phyloP scores from a whole-genome alignment of 92 coral and sea anemone species.

The Desmophyllum pertusum region DNA sequence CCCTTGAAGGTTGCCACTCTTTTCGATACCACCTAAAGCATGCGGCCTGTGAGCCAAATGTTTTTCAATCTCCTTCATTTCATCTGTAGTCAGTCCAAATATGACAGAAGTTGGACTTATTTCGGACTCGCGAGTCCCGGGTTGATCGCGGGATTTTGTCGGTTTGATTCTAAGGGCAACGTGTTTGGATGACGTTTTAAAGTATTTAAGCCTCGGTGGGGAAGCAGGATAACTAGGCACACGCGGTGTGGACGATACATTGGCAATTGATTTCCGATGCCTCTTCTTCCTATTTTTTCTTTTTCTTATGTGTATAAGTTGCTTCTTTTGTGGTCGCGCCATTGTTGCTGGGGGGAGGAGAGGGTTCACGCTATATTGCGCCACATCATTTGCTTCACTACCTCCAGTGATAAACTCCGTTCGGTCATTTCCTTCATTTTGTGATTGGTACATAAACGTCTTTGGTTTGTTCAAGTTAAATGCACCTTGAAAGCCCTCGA shows the following conservation, averaged over 20 bases:
- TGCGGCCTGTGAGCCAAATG: constrained; percentile 29
- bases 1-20: background rate
- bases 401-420: background rate
- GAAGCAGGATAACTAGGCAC: background rate
- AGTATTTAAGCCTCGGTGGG: background rate
- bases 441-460: background rate
- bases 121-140: constrained; percentile 43
- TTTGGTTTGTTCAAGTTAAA: constrained; percentile 16
- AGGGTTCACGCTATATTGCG: constrained; percentile 4
- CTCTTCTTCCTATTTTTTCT: background rate
- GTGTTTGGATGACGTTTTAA: background rate
- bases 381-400: background rate
- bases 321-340: constrained; percentile 27
- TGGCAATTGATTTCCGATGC: background rate
- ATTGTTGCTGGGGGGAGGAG: background rate
- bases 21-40: background rate
- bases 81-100: constrained; percentile 43
- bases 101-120: constrained; percentile 46
- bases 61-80: constrained; percentile 46
- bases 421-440: background rate
- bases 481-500: background rate
- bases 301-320: background rate
- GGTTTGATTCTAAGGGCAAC: background rate
- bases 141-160: constrained; percentile 20
- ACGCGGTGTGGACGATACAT: background rate